Conservation (phyloP, 2,888 invertebrate genomes). For the Oxytorus armatus region DNA sequence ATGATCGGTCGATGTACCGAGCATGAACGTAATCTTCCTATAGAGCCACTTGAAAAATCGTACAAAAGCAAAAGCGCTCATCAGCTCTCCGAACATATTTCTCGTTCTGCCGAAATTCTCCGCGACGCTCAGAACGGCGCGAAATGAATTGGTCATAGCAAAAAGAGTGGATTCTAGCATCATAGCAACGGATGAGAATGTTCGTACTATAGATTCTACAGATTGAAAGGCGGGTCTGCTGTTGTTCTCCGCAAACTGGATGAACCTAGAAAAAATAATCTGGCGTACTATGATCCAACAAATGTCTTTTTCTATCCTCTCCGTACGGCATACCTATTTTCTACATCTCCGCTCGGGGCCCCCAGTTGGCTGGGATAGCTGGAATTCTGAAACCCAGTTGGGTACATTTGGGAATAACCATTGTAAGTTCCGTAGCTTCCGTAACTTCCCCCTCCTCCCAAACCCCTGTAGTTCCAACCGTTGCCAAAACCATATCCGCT, state of each 20-base stretch:
- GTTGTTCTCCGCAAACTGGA: conserved; percentile 95
- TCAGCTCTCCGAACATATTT: conserved; percentile 93
- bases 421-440: conserved; percentile 81
- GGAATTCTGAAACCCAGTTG: conserved; percentile 77
- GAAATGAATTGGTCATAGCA: conserved; percentile 97
- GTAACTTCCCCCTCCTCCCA: conserved; percentile 68
- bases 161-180: conserved; percentile 99
- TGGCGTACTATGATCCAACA: not conserved
- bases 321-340: conserved; percentile 86
- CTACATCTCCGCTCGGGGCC: conserved; percentile 86
- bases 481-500: conserved; percentile 67
- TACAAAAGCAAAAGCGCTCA: conserved; percentile 94
- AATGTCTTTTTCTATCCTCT: not conserved
- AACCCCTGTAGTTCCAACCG: conserved; percentile 68
- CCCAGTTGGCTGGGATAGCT: conserved; percentile 71
- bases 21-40: conserved; percentile 89
- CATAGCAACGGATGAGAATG: conserved; percentile 97
- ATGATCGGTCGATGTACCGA: conserved; percentile 85
- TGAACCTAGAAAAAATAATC: conserved; percentile 86
- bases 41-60: conserved; percentile 93
- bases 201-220: conserved; percentile 95
- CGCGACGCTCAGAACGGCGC: conserved; percentile 97
- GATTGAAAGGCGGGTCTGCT: conserved; percentile 97
- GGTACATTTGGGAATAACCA: conserved; percentile 83
- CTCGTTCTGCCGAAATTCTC: conserved; percentile 96